Base-by-base conservation (phyloP, 1,140 invertebrate species). In the Melanaphis sacchari region DNA sequence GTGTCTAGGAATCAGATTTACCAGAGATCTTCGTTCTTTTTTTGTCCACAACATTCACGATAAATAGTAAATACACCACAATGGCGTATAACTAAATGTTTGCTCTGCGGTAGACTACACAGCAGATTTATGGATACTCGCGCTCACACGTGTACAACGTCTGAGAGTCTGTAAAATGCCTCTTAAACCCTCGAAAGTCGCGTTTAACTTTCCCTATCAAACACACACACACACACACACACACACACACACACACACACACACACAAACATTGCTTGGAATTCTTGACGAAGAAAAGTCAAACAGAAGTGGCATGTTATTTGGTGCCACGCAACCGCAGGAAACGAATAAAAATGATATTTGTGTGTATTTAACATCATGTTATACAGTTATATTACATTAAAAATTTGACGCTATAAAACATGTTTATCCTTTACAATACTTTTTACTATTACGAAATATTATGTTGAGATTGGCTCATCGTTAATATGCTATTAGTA, bases 61-160 rank as follows among this genome's bases (percentile, higher is more conserved):
- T 52, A 54, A 89, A 89, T 89, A 52, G 88, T 52, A 54, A 38
- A 89, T 54, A 89, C 24, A 52, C 22, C 46, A 88, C 41, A 54
- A 24, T 43, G 43, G 46, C 21, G 26, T 54, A 40, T 89, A 89
- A 89, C 88, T 89, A 89, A 89, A 89, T 89, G n/a, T 89, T 89
- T 89, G 49, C 36, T 54, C 46, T 89, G 88, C 36, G 46, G 88
- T 89, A 89, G 88, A 54, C 46, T 89, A 89, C 49, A 54, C 49
- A 52, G 40, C 88, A 54, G 49, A 89, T 89, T 89, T 89, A 54
- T 89, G 88, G 49, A 38, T 89, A 54, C 88, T 43, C 9, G 52
- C 88, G 46, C n/a, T n/a, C 26, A 49, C 21, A 38, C 46, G 88
- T 54, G n/a, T 6, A 49, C 46, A 11, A 38, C 8, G 6, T 31